Evolutionary conservation across 1,140 invertebrate genomes (phyloP).

Genomic region (Stegodyphus mimosarum): DNA sequence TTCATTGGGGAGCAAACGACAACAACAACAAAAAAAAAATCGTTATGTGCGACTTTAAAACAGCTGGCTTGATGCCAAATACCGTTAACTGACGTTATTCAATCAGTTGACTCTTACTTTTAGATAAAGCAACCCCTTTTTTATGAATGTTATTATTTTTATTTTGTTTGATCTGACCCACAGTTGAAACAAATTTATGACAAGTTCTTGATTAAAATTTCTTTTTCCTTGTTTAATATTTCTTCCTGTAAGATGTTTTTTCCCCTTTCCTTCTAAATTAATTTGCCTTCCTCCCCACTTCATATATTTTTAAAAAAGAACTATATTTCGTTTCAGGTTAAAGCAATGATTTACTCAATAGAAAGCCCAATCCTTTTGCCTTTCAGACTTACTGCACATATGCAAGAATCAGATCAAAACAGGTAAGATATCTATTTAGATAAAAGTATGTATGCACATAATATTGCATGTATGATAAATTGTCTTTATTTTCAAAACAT

Average conservation of each 20-base stretch:
- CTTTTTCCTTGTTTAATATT: not conserved
- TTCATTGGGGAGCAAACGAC: no score
- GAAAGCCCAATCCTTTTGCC: conserved; percentile 52
- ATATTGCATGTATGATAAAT: no score
- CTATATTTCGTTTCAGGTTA: conserved; percentile 63
- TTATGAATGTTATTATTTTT: no score
- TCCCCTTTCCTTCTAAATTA: not conserved
- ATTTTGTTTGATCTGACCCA: not conserved
- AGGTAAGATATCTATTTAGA: conserved; percentile 9
- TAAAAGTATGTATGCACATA: not conserved
- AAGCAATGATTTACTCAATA: conserved; percentile 64
- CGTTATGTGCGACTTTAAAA: no score
- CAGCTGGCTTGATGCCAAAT: no score
- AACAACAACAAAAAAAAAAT: no score
- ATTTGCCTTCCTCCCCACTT: not conserved
- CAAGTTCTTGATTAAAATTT: not conserved
- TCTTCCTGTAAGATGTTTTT: not conserved
- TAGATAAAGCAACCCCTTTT: no score
- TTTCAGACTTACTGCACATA: conserved; percentile 22
- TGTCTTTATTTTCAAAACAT: no score
- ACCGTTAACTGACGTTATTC: no score
- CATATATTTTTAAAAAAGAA: not conserved
- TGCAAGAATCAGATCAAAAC: conserved; percentile 19
- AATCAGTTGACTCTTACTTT: no score
- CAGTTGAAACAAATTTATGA: not conserved